Base-by-base conservation (phyloP, 2,797 vertebrate species). In the Eidolon dupreanum region DNA sequence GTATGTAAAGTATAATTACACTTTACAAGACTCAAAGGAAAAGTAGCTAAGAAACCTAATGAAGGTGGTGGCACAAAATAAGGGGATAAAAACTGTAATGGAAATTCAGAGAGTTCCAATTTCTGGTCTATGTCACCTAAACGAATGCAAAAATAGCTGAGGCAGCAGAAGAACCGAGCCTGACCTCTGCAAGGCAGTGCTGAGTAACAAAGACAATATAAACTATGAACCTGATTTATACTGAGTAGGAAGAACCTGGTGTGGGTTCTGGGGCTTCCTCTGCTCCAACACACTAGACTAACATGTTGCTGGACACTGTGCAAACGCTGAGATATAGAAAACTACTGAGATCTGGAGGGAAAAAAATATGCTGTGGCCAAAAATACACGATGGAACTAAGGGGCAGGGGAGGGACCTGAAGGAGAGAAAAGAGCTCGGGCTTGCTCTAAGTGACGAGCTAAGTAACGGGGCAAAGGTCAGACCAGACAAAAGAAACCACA, bases 91-190 rank as follows among this genome's bases (percentile, higher is more conserved):
- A 73, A 41, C 53, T 43, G 65, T 8, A 85, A 57, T 1, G 11
- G 61, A 88, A 92, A 95, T 78, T 83, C 51, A 57, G 4, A 51
- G n/a, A 68, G 46, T 59, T 90, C 71, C 57, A 55, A 78, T 68
- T 84, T 93, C 57, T 86, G 70, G 36, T 74, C 51, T 92, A 26
- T 12, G 59, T 33, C 28, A 41, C 41, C 66, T 75, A 94, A 94
- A 94, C 46, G 75, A 96, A 92, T 22, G 38, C 43, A 86, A 74
- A 71, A 68, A 82, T 38, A 91, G 59, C 79, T 33, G n/a, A 77
- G 59, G 70, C 11, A 26, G 68, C 20, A 0, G 17, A 57, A 71
- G 71, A 93, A 65, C 26, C 4, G 49, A 53, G 26, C 28, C 55
- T 12, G 46, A 88, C 84, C 24, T 61, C 75, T 41, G 33, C 33